phyloP scores from a whole-genome alignment of 2,113 vertebrate genomes.

The Toxotes jaculatrix region DNA sequence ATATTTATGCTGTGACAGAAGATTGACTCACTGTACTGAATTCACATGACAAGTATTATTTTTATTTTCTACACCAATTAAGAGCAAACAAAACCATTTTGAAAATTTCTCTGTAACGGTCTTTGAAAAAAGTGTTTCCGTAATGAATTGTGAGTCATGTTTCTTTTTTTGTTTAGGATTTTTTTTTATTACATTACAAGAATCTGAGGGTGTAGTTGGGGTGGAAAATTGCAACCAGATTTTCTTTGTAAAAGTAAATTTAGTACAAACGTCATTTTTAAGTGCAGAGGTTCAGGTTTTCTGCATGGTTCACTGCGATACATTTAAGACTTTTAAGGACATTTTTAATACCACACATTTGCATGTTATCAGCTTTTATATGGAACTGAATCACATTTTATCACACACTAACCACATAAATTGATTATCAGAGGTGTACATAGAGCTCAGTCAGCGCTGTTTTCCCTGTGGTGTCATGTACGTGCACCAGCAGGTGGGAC shows the following conservation, averaged over 20 bases:
- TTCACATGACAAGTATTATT: background rate
- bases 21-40: background rate
- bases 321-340: background rate
- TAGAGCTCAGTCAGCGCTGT: no score
- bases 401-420: no score
- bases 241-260: background rate
- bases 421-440: no score
- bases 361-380: background rate
- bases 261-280: background rate
- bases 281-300: no score
- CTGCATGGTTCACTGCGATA: background rate
- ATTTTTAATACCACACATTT: background rate
- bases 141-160: background rate
- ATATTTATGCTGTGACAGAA: background rate
- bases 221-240: background rate
- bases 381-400: background rate
- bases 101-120: background rate
- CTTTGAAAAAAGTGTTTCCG: background rate
- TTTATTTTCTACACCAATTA: background rate
- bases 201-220: background rate
- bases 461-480: no score
- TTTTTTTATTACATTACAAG: background rate
- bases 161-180: background rate
- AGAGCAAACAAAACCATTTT: background rate
- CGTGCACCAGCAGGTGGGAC: no score